Percentiles rank a stretch among this genome's conserved stretches.
Conservation (phyloP, 2,888 invertebrate genomes). For the Xestia xanthographa region DNA sequence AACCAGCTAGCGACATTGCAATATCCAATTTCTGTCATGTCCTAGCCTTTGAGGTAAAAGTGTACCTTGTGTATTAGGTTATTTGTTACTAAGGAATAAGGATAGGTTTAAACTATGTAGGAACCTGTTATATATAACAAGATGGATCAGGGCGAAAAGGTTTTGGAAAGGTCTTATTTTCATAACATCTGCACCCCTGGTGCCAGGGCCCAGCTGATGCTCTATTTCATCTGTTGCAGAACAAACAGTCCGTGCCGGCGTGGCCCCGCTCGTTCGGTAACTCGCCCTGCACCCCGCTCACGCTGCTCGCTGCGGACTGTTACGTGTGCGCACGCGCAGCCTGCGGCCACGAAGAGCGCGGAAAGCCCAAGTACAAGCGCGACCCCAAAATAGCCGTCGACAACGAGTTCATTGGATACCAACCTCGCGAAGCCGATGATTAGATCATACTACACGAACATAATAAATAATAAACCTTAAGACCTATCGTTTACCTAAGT, state of each 20-base stretch:
- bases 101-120: not conserved
- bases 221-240: constrained; percentile 45
- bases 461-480: not conserved
- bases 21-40: constrained; percentile 5
- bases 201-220: constrained; percentile 1
- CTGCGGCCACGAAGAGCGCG: constrained; percentile 18
- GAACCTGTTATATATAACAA: not conserved
- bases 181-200: not conserved
- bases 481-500: not conserved
- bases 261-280: constrained; percentile 37
- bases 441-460: not conserved
- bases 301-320: constrained; percentile 26
- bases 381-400: constrained; percentile 76
- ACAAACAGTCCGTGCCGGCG: constrained; percentile 43
- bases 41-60: not conserved
- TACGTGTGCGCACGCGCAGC: constrained; percentile 30
- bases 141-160: not conserved
- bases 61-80: not conserved
- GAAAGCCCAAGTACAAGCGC: constrained; percentile 76
- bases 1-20: constrained; percentile 14
- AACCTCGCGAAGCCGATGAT: constrained; percentile 45
- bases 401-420: constrained; percentile 57
- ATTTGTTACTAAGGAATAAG: not conserved
- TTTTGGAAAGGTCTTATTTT: not conserved
- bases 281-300: constrained; percentile 14